A percentile compares a stretch with the other conserved stretches of the same genome.
phyloP scores from a whole-genome alignment of 2,888 invertebrate genomes.

The Cyaniris semiargus region DNA sequence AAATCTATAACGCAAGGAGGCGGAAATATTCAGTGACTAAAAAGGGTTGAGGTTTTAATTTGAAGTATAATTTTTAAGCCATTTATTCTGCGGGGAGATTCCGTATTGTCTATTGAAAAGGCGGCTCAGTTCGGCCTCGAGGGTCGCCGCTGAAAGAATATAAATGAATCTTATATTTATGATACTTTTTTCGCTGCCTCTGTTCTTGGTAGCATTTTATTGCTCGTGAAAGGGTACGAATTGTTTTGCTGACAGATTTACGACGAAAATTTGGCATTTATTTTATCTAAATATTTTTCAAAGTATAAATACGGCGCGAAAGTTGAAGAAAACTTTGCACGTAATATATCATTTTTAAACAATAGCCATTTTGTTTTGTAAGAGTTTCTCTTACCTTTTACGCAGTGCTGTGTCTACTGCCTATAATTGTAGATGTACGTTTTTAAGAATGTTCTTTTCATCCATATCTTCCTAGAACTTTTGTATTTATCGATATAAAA shows the following conservation, averaged over 20 bases:
- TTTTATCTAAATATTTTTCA: slow-evolving; percentile 68
- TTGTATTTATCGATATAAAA: no score
- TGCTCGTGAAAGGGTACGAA: slow-evolving; percentile 80
- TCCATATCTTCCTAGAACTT: no score
- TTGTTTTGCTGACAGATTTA: slow-evolving; percentile 80
- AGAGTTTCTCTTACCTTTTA: neutral
- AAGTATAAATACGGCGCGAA: slow-evolving; percentile 13
- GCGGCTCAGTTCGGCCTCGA: slow-evolving; percentile 61
- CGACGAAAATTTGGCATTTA: slow-evolving; percentile 76
- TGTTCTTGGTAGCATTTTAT: slow-evolving; percentile 77
- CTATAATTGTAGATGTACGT: neutral
- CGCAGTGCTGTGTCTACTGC: neutral
- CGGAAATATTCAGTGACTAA: slow-evolving; percentile 65
- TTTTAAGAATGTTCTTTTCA: neutral
- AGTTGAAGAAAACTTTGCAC: neutral
- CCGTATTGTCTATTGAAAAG: slow-evolving; percentile 35
- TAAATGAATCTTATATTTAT: slow-evolving; percentile 80
- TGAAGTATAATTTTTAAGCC: slow-evolving; percentile 60
- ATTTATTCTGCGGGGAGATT: slow-evolving; percentile 30
- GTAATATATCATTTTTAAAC: neutral
- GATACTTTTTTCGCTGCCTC: slow-evolving; percentile 74
- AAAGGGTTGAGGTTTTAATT: slow-evolving; percentile 65
- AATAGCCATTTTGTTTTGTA: neutral
- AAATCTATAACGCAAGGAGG: slow-evolving; percentile 65
- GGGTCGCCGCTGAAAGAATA: slow-evolving; percentile 73